phyloP scores from a whole-genome alignment of 1,140 invertebrate species.

The Penaeus chinensis region DNA sequence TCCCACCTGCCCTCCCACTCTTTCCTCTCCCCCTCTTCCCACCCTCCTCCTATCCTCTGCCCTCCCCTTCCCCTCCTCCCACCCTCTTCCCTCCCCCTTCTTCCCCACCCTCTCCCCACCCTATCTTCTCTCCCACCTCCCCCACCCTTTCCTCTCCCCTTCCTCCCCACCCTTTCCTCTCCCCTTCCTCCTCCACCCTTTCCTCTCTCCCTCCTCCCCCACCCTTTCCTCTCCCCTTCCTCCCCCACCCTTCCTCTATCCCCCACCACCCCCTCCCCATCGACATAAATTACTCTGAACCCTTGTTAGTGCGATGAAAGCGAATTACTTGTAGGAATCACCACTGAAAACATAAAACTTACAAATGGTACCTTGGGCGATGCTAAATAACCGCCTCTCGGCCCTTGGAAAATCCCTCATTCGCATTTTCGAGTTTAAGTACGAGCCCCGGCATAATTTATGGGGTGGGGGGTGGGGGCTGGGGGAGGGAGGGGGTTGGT shows the following conservation, averaged over 20 bases:
- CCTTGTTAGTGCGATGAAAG: constrained; percentile 60
- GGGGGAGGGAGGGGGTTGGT: not conserved
- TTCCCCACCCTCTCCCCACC: not conserved
- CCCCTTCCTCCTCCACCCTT: not conserved
- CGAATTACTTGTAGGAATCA: constrained; percentile 60
- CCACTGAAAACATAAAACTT: constrained; percentile 58
- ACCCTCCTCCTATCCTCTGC: too few relatives aligned
- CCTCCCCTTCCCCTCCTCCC: not conserved
- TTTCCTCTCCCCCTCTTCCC: too few relatives aligned
- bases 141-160: not conserved
- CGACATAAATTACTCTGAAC: constrained; percentile 58
- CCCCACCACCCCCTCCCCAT: constrained; percentile 23
- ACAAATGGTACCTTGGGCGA: constrained; percentile 44
- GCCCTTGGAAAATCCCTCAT: constrained; percentile 51
- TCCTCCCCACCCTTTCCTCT: not conserved
- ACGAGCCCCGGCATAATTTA: constrained; percentile 50
- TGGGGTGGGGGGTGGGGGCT: constrained; percentile 5
- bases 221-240: not conserved
- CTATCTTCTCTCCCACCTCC: too few relatives aligned
- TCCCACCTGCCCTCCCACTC: too few relatives aligned
- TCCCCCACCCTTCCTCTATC: not conserved
- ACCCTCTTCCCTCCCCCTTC: not conserved
- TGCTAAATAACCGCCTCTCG: constrained; percentile 47
- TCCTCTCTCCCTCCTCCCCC: not conserved
- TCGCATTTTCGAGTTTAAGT: constrained; percentile 59